A percentile compares a stretch with the other conserved stretches of the same genome.
phyloP scores from a whole-genome alignment of 2,888 invertebrate genomes.

The Aromia moschata region DNA sequence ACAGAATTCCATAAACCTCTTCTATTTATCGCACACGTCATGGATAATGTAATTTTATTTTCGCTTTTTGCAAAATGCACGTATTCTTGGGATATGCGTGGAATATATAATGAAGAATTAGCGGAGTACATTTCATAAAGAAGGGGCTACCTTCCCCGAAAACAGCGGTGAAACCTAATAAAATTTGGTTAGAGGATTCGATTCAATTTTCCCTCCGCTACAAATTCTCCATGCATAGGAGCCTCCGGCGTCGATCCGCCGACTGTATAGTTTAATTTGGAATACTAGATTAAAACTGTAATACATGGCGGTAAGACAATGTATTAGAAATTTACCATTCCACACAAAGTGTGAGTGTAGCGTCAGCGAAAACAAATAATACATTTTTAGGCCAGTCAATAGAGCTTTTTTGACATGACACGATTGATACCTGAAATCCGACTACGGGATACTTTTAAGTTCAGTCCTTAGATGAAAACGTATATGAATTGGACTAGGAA shows the following conservation, averaged over 20 bases:
- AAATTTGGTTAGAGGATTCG: constrained; percentile 3
- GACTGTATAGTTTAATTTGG: neutral
- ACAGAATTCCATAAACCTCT: neutral
- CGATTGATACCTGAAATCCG: no score
- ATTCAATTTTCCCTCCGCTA: constrained; percentile 4
- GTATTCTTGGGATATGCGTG: constrained; percentile 10
- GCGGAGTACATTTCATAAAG: neutral
- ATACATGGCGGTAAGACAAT: no score
- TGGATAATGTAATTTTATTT: constrained; percentile 5
- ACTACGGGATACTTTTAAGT: no score
- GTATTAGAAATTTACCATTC: no score
- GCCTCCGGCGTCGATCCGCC: neutral
- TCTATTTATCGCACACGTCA: constrained; percentile 11
- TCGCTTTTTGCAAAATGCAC: constrained; percentile 5
- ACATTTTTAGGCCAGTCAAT: no score
- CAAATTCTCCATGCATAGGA: neutral
- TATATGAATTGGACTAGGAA: no score
- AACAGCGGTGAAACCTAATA: constrained; percentile 1
- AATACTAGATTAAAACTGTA: no score
- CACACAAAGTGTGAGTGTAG: no score
- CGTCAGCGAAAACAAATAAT: no score
- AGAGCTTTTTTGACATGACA: no score
- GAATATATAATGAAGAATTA: constrained; percentile 19
- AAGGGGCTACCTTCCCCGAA: neutral
- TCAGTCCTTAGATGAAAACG: no score